A percentile compares a stretch with the other conserved stretches of the same genome.
Conservation (phyloP, 2,113 vertebrate genomes). For the Bubalus kerabau region DNA sequence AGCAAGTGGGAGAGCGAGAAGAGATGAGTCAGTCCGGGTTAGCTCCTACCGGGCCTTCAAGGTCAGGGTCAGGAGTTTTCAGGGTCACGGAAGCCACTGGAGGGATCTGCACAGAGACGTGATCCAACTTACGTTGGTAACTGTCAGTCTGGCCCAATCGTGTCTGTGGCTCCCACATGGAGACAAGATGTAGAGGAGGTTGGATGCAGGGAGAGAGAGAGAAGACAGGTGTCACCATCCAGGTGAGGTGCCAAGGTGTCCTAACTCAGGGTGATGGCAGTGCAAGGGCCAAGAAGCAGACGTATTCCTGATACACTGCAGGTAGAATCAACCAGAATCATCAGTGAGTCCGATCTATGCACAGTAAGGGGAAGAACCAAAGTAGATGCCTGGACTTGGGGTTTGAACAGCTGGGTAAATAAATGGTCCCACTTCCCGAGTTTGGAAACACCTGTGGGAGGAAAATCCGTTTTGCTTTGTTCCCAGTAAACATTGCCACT, state of each 20-base stretch:
- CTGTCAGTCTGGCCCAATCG: background rate
- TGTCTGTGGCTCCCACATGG: background rate
- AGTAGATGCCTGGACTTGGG: background rate
- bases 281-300: background rate
- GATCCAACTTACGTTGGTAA: background rate
- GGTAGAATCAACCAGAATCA: background rate
- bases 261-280: background rate
- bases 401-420: background rate
- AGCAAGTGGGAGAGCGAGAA: rapidly evolving
- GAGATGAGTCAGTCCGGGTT: background rate
- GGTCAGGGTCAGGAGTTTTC: background rate
- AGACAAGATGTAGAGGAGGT: background rate
- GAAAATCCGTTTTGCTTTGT: background rate
- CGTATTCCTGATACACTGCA: background rate
- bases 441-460: background rate
- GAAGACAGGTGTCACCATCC: background rate
- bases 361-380: background rate
- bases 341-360: background rate
- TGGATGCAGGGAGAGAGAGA: background rate
- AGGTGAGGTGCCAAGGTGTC: background rate
- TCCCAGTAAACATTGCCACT: background rate
- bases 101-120: background rate
- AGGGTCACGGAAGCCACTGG: background rate
- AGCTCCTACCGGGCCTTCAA: background rate
- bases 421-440: background rate